Base-by-base conservation (phyloP, 2,888 invertebrate species). In the Tetragonula carbonaria region DNA sequence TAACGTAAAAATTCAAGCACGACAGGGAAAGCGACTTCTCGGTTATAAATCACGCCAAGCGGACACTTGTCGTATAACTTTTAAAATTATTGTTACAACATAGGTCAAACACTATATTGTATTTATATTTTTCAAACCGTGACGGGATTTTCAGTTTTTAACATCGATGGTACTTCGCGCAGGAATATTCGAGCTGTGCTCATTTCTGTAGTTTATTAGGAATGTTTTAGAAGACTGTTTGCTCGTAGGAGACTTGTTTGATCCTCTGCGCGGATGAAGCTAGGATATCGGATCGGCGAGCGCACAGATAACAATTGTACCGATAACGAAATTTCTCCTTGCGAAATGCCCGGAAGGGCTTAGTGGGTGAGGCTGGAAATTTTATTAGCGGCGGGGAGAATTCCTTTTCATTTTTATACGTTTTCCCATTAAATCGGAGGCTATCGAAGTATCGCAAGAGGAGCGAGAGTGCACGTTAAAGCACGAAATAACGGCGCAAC, bases 171-270 rank as follows among this genome's bases (percentile, higher is more conserved):
- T 50, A 55, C 66, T 66, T 66, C 3, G 11, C 38, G 18, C 23
- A 66, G 55, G 55, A 74, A 66, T 74, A 55, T 66, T 21, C 23
- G 45, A 55, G 74, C 38, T 55, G 13, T 23, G 74, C 55, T 74
- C 55, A 14, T 74, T 74, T 55, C 51, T 74, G 14, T 1, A 50
- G 66, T 66, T 45, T 74, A 74, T 74, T 74, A 55, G 74, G 23
- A 23, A 38, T 16, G 18, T 74, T 66, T 63, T 33, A n/a, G 14
- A 4, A 11, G 28, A 51, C 38, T 55, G 74, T 45, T 65, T 28
- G 65, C 53, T n/a, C 0, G 13, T 38, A 51, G 51, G 13, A 2
- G 13, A 2, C 5, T 6, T 38, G 8, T 11, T 45, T 18, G 11
- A 72, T 45, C 5, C 18, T 18, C 45, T 8, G 45, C 38, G 1